A percentile compares a stretch with the other conserved stretches of the same genome.
phyloP scores from a whole-genome alignment of 2,797 vertebrate genomes.

The Tenualosa thibaudeaui region DNA sequence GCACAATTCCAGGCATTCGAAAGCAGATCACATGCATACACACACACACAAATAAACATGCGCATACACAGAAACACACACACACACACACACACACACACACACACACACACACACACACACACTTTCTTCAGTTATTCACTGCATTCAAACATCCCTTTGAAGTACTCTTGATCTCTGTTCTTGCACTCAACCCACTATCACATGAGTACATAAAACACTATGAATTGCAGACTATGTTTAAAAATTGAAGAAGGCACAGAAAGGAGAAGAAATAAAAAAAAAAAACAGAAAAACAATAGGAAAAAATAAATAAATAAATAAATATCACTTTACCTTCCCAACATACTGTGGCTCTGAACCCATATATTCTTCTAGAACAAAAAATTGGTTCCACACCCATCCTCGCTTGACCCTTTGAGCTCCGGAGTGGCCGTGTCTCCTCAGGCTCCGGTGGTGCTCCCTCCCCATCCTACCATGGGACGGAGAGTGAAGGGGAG shows the following conservation, averaged over 20 bases:
- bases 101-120: background rate
- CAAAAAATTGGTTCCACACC: slow-evolving; percentile 97
- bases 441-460: slow-evolving; percentile 57
- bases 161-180: slow-evolving; percentile 36
- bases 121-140: background rate
- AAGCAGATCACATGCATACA: background rate
- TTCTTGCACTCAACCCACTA: slow-evolving; percentile 28
- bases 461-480: slow-evolving; percentile 75
- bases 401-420: slow-evolving; percentile 90
- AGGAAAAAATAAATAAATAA: background rate
- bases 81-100: background rate
- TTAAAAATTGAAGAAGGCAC: slow-evolving; percentile 15
- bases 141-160: slow-evolving; percentile 25
- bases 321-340: slow-evolving; percentile 77
- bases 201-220: slow-evolving; percentile 18
- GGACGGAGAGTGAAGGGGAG: slow-evolving; percentile 69
- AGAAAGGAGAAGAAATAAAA: background rate
- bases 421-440: slow-evolving; percentile 57
- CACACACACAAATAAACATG: background rate
- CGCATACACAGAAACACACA: background rate
- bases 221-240: background rate
- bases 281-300: background rate
- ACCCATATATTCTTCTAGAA: slow-evolving; percentile 94
- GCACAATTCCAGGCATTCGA: background rate
- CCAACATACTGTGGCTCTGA: slow-evolving; percentile 92